phyloP scores from a whole-genome alignment of 2,888 invertebrate genomes.

The Troides aeacus region DNA sequence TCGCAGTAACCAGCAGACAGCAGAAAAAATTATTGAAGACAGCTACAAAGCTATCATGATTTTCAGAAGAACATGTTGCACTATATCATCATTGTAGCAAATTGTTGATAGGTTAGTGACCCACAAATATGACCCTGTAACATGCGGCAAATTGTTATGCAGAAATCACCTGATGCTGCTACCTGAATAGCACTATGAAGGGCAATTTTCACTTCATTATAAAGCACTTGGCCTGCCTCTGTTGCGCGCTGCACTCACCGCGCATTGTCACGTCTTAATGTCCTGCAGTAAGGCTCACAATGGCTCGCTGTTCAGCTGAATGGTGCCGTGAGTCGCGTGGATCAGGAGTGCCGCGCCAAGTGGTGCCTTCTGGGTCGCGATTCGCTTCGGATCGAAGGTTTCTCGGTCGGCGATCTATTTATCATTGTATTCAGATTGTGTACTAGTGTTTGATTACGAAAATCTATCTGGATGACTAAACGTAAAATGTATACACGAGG shows the following conservation, averaged over 20 bases:
- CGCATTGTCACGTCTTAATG: not conserved
- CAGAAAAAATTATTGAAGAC: too few relatives aligned
- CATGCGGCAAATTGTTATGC: not conserved
- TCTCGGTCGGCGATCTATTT: slow-evolving; percentile 32
- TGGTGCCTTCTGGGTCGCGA: slow-evolving; percentile 33
- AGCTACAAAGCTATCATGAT: too few relatives aligned
- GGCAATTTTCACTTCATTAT: slow-evolving; percentile 33
- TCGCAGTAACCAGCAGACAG: too few relatives aligned
- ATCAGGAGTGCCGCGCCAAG: slow-evolving; percentile 26
- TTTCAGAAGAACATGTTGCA: too few relatives aligned
- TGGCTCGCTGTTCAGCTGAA: slow-evolving; percentile 2
- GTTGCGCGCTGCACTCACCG: not conserved
- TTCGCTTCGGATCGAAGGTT: slow-evolving; percentile 34
- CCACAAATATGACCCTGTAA: too few relatives aligned
- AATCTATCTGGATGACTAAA: slow-evolving; percentile 13
- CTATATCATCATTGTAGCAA: too few relatives aligned
- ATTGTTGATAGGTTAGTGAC: too few relatives aligned
- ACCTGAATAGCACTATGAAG: slow-evolving; percentile 15
- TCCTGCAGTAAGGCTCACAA: slow-evolving; percentile 4
- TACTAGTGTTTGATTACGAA: slow-evolving; percentile 30
- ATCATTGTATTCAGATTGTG: slow-evolving; percentile 36
- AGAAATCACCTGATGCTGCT: not conserved
- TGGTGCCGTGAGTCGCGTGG: slow-evolving; percentile 9
- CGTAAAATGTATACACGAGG: slow-evolving; percentile 6
- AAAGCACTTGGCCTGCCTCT: slow-evolving; percentile 31